phyloP scores from a whole-genome alignment of 2,888 invertebrate genomes.

The Lithodes maja region DNA sequence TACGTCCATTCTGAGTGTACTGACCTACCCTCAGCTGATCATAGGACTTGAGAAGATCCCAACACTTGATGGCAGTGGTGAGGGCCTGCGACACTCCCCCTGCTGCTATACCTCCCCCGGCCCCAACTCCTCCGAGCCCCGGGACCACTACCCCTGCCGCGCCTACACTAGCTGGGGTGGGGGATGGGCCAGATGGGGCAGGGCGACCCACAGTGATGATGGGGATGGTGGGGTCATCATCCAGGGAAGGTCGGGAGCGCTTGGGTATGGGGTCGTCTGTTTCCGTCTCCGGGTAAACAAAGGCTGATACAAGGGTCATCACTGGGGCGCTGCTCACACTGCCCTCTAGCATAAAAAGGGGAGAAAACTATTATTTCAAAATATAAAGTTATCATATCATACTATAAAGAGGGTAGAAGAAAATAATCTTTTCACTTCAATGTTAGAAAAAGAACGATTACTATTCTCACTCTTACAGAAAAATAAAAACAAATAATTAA shows the following conservation, averaged over 20 bases:
- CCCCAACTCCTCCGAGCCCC: conserved; percentile 10
- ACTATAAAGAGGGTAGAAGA: background rate
- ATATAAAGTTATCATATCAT: background rate
- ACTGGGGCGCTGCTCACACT: conserved; percentile 35
- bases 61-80: conserved; percentile 69
- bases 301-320: conserved; percentile 66
- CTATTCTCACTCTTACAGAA: no score
- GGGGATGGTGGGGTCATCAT: conserved; percentile 63
- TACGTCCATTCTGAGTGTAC: background rate
- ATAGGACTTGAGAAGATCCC: conserved; percentile 68
- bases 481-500: no score
- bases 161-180: conserved; percentile 1
- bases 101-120: conserved; percentile 49
- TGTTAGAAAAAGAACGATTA: no score
- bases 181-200: background rate
- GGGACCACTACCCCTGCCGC: conserved; percentile 33
- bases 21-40: conserved; percentile 62
- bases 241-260: conserved; percentile 61
- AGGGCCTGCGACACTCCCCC: conserved; percentile 67
- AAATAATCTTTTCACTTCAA: background rate
- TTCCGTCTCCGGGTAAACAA: conserved; percentile 49
- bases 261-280: conserved; percentile 62
- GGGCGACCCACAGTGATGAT: conserved; percentile 59
- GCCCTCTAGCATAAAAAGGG: conserved; percentile 14
- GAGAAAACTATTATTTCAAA: background rate